Conservation (phyloP, 2,113 vertebrate species). For the Acrocephalus arundinaceus region DNA sequence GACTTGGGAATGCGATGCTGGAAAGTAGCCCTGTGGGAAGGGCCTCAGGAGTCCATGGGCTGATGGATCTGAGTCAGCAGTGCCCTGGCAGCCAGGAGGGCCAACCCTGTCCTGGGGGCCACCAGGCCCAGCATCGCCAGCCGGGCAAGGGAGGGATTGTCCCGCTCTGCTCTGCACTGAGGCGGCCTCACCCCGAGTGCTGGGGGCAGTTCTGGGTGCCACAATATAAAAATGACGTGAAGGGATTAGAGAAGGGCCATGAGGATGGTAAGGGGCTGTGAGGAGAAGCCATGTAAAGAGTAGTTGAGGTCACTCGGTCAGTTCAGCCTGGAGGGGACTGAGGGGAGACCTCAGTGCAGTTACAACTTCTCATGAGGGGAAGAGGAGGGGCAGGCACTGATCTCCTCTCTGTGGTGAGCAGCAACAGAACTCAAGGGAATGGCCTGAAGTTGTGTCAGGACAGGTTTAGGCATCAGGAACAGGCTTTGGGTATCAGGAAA, state of each 20-base stretch:
- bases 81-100: background rate
- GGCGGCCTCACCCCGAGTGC: background rate
- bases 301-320: accelerated
- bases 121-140: background rate
- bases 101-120: accelerated
- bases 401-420: background rate
- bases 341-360: background rate
- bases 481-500: background rate
- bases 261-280: background rate
- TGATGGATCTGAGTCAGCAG: accelerated
- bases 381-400: background rate
- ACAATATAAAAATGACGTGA: background rate
- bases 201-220: background rate
- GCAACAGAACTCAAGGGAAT: background rate
- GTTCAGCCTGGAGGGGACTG: background rate
- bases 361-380: accelerated
- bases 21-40: background rate
- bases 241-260: background rate
- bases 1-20: background rate
- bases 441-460: background rate
- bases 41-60: accelerated
- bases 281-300: accelerated
- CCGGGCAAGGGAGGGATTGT: background rate
- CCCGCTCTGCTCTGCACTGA: accelerated
- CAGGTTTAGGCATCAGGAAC: background rate